Conservation (phyloP, 1,140 invertebrate genomes). For the Sarcophaga bullata region DNA sequence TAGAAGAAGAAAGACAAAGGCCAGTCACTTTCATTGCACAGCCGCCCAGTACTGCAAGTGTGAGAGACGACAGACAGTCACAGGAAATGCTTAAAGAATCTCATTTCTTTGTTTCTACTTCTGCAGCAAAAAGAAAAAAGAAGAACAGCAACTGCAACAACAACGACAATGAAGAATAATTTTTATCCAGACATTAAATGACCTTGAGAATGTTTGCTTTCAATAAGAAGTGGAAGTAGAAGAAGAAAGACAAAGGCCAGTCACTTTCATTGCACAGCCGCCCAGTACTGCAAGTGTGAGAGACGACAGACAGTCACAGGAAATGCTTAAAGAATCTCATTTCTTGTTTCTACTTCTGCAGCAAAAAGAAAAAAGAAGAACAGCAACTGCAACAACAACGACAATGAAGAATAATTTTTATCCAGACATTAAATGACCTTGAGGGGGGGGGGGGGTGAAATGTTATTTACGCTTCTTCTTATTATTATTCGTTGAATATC, state of each 20-base stretch:
- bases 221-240: too few species aligned
- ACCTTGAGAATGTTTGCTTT: too few species aligned
- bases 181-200: constrained; percentile 15
- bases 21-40: too few species aligned
- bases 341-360: neutral
- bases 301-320: neutral
- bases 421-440: constrained; percentile 24
- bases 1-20: too few species aligned
- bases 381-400: neutral
- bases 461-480: neutral
- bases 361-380: neutral
- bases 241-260: too few species aligned
- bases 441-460: too few species aligned
- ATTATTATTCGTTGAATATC: too few species aligned
- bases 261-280: too few species aligned
- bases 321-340: constrained; percentile 16
- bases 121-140: neutral
- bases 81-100: constrained; percentile 21
- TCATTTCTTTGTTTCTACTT: neutral
- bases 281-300: too few species aligned
- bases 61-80: neutral
- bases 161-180: neutral
- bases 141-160: too few species aligned
- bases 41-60: too few species aligned
- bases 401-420: constrained; percentile 3